Percentiles rank a stretch among this genome's conserved stretches.
Evolutionary conservation across 2,113 vertebrate species (phyloP).

Genomic region (Hymenochirus boettgeri): DNA sequence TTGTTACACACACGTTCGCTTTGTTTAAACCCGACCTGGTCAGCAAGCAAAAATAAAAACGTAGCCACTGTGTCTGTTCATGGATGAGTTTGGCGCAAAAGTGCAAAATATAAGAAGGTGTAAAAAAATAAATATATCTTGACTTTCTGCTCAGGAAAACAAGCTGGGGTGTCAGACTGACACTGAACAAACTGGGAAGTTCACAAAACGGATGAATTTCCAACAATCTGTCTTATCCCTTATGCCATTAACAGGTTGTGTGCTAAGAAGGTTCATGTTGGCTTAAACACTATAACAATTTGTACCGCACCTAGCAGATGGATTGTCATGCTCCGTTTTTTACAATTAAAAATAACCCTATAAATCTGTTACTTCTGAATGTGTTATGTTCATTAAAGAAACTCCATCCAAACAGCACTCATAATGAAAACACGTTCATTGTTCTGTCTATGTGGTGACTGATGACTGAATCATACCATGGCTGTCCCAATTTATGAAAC

Average conservation of each 20-base stretch:
- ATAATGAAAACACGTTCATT: no score
- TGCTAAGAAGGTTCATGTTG: background rate
- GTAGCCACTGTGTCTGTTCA: no score
- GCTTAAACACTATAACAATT: background rate
- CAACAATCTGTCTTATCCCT: constrained; percentile 7
- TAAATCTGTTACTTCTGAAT: no score
- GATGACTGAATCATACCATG: no score
- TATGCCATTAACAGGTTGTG: constrained; percentile 4
- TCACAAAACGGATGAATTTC: background rate
- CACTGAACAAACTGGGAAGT: background rate
- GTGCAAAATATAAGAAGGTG: background rate
- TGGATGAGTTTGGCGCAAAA: background rate
- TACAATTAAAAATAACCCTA: background rate
- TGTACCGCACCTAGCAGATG: background rate
- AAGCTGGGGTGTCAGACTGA: background rate
- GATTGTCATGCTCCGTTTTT: background rate
- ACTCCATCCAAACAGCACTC: no score
- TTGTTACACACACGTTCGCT: no score
- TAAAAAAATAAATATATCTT: background rate
- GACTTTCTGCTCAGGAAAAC: background rate
- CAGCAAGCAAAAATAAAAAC: no score
- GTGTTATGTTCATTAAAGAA: no score
- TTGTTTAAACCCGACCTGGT: no score
- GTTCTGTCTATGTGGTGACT: no score
- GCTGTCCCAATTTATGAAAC: no score